These are phyloP conservation scores for Drosophila pseudotakahashii DNA, from an alignment of 2,888 invertebrate genomes.

Conservation along the genomic window DNA sequence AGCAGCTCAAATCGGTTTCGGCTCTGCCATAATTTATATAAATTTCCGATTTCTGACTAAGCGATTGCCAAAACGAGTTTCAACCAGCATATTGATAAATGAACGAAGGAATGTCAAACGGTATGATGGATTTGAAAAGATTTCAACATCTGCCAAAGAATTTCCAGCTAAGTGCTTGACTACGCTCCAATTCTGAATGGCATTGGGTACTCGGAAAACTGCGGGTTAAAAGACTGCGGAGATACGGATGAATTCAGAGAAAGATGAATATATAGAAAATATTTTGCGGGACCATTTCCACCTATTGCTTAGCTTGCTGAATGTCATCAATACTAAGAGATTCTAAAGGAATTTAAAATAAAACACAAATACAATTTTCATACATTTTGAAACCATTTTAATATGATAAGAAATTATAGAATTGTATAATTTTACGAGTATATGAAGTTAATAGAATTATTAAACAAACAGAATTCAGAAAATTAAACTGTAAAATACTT, in stretches of 20 bases:
- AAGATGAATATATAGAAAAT: background rate
- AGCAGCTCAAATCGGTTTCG: conserved; percentile 2
- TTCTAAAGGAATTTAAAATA: too few species aligned
- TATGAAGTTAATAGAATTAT: too few species aligned
- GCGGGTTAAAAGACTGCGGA: background rate
- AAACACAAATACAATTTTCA: too few species aligned
- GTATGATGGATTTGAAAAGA: conserved; percentile 5
- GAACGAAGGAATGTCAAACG: conserved; percentile 1
- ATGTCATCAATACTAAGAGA: too few species aligned
- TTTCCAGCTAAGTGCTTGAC: conserved; percentile 9
- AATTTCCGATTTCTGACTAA: conserved; percentile 29
- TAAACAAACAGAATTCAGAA: too few species aligned
- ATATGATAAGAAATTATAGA: too few species aligned
- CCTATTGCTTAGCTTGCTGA: too few species aligned
- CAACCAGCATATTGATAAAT: conserved; percentile 16
- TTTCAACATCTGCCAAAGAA: conserved; percentile 13
- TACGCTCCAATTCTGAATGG: background rate
- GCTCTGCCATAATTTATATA: conserved; percentile 31
- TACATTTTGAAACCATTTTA: too few species aligned
- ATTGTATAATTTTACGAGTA: too few species aligned
- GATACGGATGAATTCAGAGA: background rate
- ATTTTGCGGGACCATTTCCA: too few species aligned
- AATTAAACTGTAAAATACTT: too few species aligned
- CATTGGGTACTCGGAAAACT: background rate
- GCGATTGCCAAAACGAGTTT: conserved; percentile 19